Evolutionary conservation across 2,797 vertebrate species (phyloP).

Genomic region (Dallia pectoralis): DNA sequence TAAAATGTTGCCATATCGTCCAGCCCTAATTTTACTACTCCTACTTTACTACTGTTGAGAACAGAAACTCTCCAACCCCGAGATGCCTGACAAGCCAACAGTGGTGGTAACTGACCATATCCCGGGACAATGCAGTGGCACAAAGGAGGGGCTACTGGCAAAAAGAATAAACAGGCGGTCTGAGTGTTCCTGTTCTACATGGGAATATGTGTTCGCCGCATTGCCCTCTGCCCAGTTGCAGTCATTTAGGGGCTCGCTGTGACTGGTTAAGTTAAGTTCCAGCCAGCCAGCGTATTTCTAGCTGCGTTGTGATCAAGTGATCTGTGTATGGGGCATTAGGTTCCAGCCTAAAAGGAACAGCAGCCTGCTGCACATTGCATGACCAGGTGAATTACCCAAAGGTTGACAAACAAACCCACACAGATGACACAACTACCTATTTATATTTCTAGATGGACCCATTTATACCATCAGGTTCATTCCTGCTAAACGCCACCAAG

Average conservation of each 20-base stretch:
- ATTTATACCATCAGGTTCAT: no score
- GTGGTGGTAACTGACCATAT: slow-evolving; percentile 17
- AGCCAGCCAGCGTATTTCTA: slow-evolving; percentile 12
- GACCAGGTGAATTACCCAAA: slow-evolving; percentile 35
- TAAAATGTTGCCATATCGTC: no score
- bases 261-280: slow-evolving; percentile 14
- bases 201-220: slow-evolving; percentile 5
- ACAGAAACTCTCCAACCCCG: not conserved
- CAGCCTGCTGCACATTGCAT: slow-evolving; percentile 9
- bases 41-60: slow-evolving; percentile 3
- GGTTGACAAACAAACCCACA: slow-evolving; percentile 25
- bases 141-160: not conserved
- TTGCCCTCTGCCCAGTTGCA: not conserved
- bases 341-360: slow-evolving; percentile 16
- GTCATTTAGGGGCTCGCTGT: slow-evolving; percentile 1
- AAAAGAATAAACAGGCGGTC: not conserved
- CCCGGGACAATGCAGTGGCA: slow-evolving; percentile 2
- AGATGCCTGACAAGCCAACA: slow-evolving; percentile 19
- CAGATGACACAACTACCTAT: slow-evolving; percentile 3
- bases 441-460: slow-evolving; percentile 6
- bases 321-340: not conserved
- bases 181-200: slow-evolving; percentile 1
- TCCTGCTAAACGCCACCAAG: no score
- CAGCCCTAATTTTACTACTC: no score
- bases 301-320: slow-evolving; percentile 14